Evolutionary conservation across 1,140 invertebrate species (phyloP), one percentile per base, ranked within the genome.

Genomic region (Phymorhynchus buccinoides): DNA sequence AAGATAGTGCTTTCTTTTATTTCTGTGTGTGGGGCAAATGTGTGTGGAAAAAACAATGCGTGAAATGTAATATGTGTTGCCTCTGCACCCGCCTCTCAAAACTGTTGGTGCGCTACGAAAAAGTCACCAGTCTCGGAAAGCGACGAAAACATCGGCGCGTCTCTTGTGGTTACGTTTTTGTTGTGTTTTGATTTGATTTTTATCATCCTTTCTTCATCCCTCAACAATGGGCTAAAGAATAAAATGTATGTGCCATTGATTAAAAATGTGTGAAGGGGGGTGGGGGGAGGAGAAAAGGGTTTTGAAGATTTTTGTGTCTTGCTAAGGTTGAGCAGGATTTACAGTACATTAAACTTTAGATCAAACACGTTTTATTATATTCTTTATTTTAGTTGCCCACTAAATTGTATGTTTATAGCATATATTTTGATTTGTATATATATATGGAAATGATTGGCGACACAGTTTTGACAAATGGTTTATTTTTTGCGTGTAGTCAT

Each of bases 381-480:
- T 12, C 27, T 41, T 48, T 7, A 37, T 48, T 62, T 27, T 62
- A 62, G 12, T 27, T 62, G 18, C n/a, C 18, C n/a, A n/a, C n/a
- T 22, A 62, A 27, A 27, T 62, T 62, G 22, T 62, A 62, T 62
- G 22, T 62, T 22, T 62, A 18, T 52, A 18, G 48, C 22, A 52
- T 52, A 52, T 62, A 27, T 62, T 12, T 62, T 62, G 56, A 62
- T 62, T 62, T 62, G 56, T 62, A 62, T 62, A 80, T 48, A 32
- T 35, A 80, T 48, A 32, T 35, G 12, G 30, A 35, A 79, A 80
- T 39, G 32, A 39, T 7, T 35, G 32, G 35, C 48, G 6, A 35
- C 32, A 39, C 32, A 56, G 6, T 30, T 37, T 41, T 39, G 39
- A 68, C 62, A 41, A 81, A n/a, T n/a, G n/a, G n/a, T n/a, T n/a